Base-by-base conservation (phyloP, 92 coral and sea anemone species). In the Actinernus sp. region DNA sequence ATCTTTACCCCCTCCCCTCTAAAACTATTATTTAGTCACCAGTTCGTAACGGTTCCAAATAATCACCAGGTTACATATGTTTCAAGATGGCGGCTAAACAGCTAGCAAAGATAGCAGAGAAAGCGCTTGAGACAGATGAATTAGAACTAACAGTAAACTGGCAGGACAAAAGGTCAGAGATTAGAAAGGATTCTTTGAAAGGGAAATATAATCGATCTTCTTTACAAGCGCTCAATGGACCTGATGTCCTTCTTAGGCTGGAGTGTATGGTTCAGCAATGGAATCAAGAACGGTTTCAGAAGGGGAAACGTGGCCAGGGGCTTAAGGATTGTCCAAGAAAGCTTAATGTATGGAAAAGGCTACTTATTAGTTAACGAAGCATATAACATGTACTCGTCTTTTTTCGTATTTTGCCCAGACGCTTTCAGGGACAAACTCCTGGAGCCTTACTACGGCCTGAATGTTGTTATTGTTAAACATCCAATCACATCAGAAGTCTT, bases 361-460 rank as follows among this genome's bases (percentile, higher is more conserved):
- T 61, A 46, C 40, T 37, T 77, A 55, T 31, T 31, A 46, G 58
- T 77, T 38, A 58, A 83, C 34, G 79, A 77, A 61, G 77, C 90
- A 4, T 61, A 61, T 59, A 56, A 84, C 52, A 53, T 84, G 17
- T 84, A 61, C 60, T 69, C 76, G 36, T 68, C 86, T 19, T 77
- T 65, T 51, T 26, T 27, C 68, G 34, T 65, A 74, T 41, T 36
- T 17, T 67, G 79, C 72, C 75, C 86, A 19, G 76, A 77, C 37
- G 60, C 79, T 38, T 76, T 76, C 49, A 83, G 85, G 58, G 85
- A 83, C 50, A 76, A 77, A 60, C 47, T 83, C 39, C 89, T 77
- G 19, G 79, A 76, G 31, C 79, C 84, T 12, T 60, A 21, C 26
- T 65, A 67, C 33, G 85, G 89, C 22, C 77, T 83, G 47, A 53